phyloP scores from a whole-genome alignment of 2,797 vertebrate genomes.

The Anas flavirostris region DNA sequence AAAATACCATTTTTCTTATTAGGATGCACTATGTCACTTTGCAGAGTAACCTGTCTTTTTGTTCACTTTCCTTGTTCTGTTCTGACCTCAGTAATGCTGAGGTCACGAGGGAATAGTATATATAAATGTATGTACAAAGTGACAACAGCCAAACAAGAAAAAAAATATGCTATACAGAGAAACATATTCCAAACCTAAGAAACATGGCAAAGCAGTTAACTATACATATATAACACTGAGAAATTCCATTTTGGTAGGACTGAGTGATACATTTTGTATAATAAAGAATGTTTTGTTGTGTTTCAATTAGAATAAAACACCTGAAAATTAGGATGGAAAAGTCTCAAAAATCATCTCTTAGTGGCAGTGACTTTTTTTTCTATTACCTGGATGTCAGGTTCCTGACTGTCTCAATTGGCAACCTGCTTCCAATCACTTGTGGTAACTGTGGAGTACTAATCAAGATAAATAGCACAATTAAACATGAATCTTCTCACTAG shows the following conservation, averaged over 20 bases:
- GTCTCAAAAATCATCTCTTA: conserved; percentile 26
- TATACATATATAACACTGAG: neutral
- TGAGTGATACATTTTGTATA: neutral
- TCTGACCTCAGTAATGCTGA: neutral
- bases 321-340: neutral
- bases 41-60: neutral
- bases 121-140: neutral
- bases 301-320: conserved; percentile 44
- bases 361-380: conserved; percentile 64
- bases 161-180: conserved; percentile 7
- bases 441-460: conserved; percentile 9
- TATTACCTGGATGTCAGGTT: conserved; percentile 16
- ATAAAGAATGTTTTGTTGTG: neutral
- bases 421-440: conserved; percentile 19
- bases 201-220: neutral
- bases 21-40: neutral
- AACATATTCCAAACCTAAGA: conserved; percentile 40
- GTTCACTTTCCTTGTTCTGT: neutral
- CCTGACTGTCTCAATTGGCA: conserved; percentile 22
- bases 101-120: neutral
- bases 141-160: neutral
- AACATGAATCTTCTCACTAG: neutral
- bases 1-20: neutral
- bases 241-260: conserved; percentile 24
- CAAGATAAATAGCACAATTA: conserved; percentile 51